Base-by-base conservation (phyloP, 2,113 vertebrate species). In the Dendrocopos noguchii region DNA sequence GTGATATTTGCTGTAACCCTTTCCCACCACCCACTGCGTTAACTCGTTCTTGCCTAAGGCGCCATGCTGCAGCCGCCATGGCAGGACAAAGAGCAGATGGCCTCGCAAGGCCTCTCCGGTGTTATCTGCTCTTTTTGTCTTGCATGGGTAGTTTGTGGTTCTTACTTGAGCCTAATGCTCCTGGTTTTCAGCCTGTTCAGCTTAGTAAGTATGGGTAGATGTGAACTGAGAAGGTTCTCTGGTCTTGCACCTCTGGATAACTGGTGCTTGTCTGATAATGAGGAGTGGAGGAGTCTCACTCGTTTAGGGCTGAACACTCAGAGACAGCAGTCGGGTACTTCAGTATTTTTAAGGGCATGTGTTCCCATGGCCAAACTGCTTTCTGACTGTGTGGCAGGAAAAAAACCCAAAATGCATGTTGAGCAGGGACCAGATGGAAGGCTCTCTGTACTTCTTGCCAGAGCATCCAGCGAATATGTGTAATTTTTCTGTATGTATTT, bases 11-110 rank as follows among this genome's bases (percentile, higher is more conserved):
- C 70, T 87, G 94, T 94, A 93, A 91, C 90, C 87, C 94, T 94
- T 91, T 94, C 96, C 94, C 93, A 93, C 91, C 81, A 87, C 94
- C 84, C 95, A 91, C 90, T 96, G 94, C 86, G 96, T 95, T 97
- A 95, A 97, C 97, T 93, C 90, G 6, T 88, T 95, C 92, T 92
- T 95, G 93, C 97, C 95, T 93, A 15, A 67, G 92, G 97, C 95
- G 3, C 34, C 10, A 7, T 28, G 7, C 65, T 93, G 93, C 87
- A 95, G 89, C 91, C 76, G 3, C 93, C 80, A 78, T 72, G 85
- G 90, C 91, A 95, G 95, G 94, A 96, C 91, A 77, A 89, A 92
- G 91, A 91, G 93, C 97, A 97, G 96, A 97, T 96, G 96, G 93
- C 93, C 92, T 84, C 52, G 2, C 47, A 66, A 55, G 88, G 93